Conservation (phyloP, 2,797 vertebrate genomes). For the Fringilla coelebs region DNA sequence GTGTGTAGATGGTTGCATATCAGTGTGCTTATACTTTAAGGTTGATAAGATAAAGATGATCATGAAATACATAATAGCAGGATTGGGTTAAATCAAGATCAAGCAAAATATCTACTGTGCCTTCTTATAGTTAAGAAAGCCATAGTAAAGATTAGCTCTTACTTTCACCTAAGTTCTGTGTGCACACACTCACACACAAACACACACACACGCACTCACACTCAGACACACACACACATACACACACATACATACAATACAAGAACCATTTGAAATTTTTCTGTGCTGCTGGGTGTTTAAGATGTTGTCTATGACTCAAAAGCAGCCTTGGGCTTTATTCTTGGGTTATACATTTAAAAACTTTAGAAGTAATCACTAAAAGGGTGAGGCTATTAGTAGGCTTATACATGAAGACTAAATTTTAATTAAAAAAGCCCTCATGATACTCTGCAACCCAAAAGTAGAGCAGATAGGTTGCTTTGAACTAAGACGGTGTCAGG, state of each 20-base stretch:
- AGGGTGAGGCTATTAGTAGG: neutral
- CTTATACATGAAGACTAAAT: neutral
- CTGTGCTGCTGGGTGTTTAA: neutral
- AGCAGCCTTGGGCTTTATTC: neutral
- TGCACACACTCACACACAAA: accelerated
- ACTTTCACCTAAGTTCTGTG: neutral
- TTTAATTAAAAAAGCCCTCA: neutral
- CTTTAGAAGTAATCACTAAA: neutral
- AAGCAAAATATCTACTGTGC: neutral
- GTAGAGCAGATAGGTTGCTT: neutral
- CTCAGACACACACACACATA: too few species aligned
- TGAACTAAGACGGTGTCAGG: neutral
- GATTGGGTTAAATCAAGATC: neutral
- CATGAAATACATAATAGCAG: neutral
- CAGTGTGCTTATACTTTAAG: neutral
- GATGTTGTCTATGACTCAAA: neutral
- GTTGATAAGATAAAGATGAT: neutral
- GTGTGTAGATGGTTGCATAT: neutral
- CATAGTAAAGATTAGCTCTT: neutral
- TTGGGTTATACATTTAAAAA: neutral
- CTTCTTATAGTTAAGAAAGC: neutral
- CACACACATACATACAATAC: neutral
- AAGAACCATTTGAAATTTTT: neutral
- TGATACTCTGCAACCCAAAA: neutral
- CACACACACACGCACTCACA: too few species aligned